Conservation (phyloP, 2,888 invertebrate genomes). For the Xestia rhomboidea region DNA sequence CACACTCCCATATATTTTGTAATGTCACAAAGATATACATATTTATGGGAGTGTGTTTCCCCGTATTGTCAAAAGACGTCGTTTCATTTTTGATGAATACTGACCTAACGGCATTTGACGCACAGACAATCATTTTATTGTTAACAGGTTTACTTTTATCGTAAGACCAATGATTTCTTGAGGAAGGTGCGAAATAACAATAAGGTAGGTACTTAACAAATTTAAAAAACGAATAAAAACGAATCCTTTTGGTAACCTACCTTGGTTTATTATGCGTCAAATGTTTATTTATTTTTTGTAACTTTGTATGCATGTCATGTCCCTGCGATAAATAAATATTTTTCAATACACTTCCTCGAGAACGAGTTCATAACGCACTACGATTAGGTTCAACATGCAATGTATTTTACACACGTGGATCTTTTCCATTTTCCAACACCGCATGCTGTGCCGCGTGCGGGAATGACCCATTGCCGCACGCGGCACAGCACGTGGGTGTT, state of each 20-base stretch:
- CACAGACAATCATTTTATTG: background rate
- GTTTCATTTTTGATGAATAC: conserved; percentile 2
- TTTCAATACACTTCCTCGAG: too few relatives aligned
- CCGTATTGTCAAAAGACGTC: conserved; percentile 20
- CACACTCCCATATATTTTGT: background rate
- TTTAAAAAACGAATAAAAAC: background rate
- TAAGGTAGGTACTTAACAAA: background rate
- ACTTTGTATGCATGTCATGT: too few relatives aligned
- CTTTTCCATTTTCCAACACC: too few relatives aligned
- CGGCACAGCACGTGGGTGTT: too few relatives aligned
- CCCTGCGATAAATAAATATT: too few relatives aligned
- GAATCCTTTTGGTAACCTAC: background rate
- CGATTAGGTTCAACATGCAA: too few relatives aligned
- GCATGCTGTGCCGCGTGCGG: too few relatives aligned
- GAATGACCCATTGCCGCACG: too few relatives aligned
- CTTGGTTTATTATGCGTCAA: background rate
- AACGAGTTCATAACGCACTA: too few relatives aligned
- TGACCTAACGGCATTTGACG: conserved; percentile 29
- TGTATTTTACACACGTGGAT: too few relatives aligned
- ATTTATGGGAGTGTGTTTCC: conserved; percentile 10
- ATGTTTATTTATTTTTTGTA: too few relatives aligned
- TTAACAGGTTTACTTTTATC: background rate
- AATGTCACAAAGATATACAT: too few relatives aligned
- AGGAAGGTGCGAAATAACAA: background rate
- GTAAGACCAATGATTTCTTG: background rate